Evolutionary conservation across 2,113 vertebrate genomes (phyloP).

Genomic region (Scartelaos histophorus): DNA sequence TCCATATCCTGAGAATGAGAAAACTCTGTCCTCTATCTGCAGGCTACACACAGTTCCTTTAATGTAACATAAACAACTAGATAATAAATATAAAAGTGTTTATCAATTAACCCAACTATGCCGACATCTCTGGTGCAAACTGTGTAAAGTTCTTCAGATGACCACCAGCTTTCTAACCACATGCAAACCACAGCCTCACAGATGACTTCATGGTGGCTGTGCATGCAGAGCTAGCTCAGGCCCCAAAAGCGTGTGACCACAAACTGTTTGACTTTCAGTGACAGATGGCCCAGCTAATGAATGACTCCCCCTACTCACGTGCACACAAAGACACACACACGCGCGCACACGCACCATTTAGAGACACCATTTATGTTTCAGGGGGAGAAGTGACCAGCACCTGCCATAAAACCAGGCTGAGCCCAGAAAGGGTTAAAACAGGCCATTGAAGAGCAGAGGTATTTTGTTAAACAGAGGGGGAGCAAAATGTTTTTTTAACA

Average conservation of each 20-base stretch:
- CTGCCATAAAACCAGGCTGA: conserved; percentile 6
- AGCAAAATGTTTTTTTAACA: not conserved
- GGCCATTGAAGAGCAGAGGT: conserved; percentile 3
- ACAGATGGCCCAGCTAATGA: conserved; percentile 40
- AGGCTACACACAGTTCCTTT: too few relatives aligned
- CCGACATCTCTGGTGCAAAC: not conserved
- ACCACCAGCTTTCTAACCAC: conserved; percentile 24
- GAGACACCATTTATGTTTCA: conserved; percentile 47
- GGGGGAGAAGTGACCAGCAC: not conserved
- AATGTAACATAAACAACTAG: too few relatives aligned
- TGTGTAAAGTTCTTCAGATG: conserved; percentile 20
- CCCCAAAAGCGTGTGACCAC: not conserved
- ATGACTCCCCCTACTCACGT: conserved; percentile 8
- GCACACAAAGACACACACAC: not conserved
- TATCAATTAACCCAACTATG: too few relatives aligned
- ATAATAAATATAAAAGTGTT: too few relatives aligned
- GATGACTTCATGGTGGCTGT: conserved; percentile 28
- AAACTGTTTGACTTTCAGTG: conserved; percentile 11
- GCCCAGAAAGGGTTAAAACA: conserved; percentile 23
- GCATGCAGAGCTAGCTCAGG: conserved; percentile 11
- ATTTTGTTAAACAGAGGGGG: conserved; percentile 24
- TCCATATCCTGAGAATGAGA: too few relatives aligned
- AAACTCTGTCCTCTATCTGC: too few relatives aligned
- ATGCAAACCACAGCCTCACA: conserved; percentile 23
- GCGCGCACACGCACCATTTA: not conserved